Percentiles rank a stretch among this genome's conserved stretches.
Conservation (phyloP, 2,888 invertebrate species). For the Pilophorus perplexus region DNA sequence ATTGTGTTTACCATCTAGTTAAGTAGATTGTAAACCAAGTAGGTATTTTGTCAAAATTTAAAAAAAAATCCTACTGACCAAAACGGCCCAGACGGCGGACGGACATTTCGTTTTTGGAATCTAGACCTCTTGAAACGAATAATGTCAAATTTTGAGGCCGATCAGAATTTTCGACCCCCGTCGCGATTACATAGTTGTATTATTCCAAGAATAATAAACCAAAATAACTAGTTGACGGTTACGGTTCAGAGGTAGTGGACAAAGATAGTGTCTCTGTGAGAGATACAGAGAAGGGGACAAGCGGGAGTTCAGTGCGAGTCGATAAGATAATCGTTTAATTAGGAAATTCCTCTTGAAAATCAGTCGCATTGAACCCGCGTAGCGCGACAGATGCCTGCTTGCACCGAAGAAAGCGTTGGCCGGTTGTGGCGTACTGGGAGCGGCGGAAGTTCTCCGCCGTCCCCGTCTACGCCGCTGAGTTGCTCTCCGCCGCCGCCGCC, state of each 20-base stretch:
- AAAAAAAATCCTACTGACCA: no score
- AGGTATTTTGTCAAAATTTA: no score
- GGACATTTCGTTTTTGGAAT: no score
- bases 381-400: conserved; percentile 45
- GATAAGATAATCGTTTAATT: conserved; percentile 25
- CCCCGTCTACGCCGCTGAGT: conserved; percentile 44
- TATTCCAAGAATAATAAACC: no score
- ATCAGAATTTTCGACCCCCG: no score
- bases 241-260: conserved; percentile 8
- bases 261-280: background rate
- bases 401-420: conserved; percentile 47
- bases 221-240: no score
- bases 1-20: no score
- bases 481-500: conserved; percentile 48
- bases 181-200: no score
- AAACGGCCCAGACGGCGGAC: no score
- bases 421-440: conserved; percentile 44
- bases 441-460: conserved; percentile 38
- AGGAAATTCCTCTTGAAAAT: background rate
- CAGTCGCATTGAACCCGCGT: background rate
- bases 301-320: background rate
- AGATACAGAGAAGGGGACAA: conserved; percentile 16
- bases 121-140: no score
- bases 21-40: no score
- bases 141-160: no score